Evolutionary conservation across 2,888 invertebrate genomes (phyloP), one percentile per base, ranked within the genome.

Genomic region (Ormyrus rosae): DNA sequence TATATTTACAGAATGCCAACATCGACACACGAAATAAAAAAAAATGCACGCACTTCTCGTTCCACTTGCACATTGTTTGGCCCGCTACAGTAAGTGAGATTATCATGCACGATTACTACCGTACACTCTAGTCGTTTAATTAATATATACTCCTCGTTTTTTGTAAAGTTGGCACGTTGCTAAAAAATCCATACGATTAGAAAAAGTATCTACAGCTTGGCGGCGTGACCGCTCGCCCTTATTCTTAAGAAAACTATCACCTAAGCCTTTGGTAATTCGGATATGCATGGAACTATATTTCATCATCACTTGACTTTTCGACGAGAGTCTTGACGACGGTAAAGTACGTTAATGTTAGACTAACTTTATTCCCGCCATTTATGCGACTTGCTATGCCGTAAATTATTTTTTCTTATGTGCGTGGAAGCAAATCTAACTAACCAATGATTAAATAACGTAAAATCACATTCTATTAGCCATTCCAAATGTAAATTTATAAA

Each of bases 251-350:
- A 85, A 86, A 85, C 85, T 87, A 87, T 86, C 83, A 84, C 84
- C 85, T 86, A 86, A 84, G 81, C 83, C 84, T 89, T 89, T 89
- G 89, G 87, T 90, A 89, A 88, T 89, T 88, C 86, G 87, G 88
- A 86, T 87, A 88, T 88, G 89, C 89, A 87, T 90, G 89, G 88
- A 89, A 90, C 89, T 89, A 88, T 89, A 86, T 87, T 89, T 87
- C 34, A 87, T 89, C 88, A 88, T 88, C 88, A 87, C 87, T 88
- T 85, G 84, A 84, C 83, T 72, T 81, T 13, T 61, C 51, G 61
- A 45, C 9, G 50, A 60, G 45, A 71, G 63, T 72, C 55, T 61
- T 63, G n/a, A 45, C 56, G 13, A 56, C 67, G 64, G 71, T 48
- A 79, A 65, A 53, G 61, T 69, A 61, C 51, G 8, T 50, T 76